Percentiles rank a stretch among this genome's conserved stretches.
Conservation (phyloP, 2,113 vertebrate species). For the Eubucco bourcierii region DNA sequence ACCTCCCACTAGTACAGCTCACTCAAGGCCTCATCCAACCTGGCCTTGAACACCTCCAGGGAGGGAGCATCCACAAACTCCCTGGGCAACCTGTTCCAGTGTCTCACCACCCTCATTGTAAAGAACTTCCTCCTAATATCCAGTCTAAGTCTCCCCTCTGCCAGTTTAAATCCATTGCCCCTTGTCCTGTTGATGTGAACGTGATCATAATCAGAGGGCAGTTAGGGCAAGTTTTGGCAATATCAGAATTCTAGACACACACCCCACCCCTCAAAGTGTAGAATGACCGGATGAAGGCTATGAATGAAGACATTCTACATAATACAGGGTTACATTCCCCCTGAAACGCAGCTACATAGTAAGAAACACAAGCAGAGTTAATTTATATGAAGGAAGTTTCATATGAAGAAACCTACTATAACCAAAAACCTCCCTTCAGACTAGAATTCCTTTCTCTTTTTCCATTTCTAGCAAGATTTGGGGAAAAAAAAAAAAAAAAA, state of each 20-base stretch:
- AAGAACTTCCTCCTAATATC: too few relatives aligned
- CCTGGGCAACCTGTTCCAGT: too few relatives aligned
- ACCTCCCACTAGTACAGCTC: too few relatives aligned
- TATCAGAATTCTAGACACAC: neutral
- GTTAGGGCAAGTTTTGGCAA: neutral
- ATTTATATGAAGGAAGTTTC: neutral
- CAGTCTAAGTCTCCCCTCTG: too few relatives aligned
- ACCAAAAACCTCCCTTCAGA: neutral
- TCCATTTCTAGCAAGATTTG: neutral
- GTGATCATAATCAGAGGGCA: neutral
- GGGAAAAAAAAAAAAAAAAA: too few relatives aligned
- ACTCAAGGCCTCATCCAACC: too few relatives aligned
- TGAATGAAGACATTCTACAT: neutral
- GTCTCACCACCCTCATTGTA: too few relatives aligned
- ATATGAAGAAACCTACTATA: neutral
- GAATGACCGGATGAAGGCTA: accelerated
- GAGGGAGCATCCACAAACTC: too few relatives aligned
- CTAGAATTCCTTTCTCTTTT: neutral
- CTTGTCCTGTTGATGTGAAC: too few relatives aligned
- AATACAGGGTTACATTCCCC: too few relatives aligned
- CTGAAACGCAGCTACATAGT: neutral
- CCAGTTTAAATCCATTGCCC: too few relatives aligned
- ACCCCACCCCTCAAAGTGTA: accelerated
- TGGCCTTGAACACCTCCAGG: too few relatives aligned
- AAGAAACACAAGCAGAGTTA: neutral